Evolutionary conservation across 2,113 vertebrate species (phyloP).

Genomic region (Zosterops pallidus): DNA sequence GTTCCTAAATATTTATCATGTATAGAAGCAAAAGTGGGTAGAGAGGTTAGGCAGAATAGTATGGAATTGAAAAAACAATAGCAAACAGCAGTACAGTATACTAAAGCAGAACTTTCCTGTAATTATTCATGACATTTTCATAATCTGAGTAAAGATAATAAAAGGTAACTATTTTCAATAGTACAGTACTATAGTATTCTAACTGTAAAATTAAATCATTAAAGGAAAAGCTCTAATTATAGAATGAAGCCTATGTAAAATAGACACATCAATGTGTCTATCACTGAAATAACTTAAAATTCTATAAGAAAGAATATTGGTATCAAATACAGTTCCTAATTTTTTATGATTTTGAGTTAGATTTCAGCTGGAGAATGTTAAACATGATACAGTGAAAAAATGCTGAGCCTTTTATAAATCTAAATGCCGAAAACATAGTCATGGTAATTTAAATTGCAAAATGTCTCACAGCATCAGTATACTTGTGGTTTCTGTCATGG

Average conservation of each 20-base stretch:
- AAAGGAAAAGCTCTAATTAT: conserved; percentile 29
- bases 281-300: conserved; percentile 27
- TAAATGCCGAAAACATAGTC: neutral
- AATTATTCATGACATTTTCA: neutral
- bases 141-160: neutral
- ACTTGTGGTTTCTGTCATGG: neutral
- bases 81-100: neutral
- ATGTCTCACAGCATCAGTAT: conserved; percentile 22
- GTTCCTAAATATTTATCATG: neutral
- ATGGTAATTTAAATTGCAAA: conserved; percentile 51
- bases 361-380: neutral
- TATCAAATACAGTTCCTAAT: neutral
- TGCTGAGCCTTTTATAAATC: neutral
- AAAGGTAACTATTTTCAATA: neutral
- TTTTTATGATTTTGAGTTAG: neutral
- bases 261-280: neutral
- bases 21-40: neutral
- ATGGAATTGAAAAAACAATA: neutral
- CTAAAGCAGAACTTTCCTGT: neutral
- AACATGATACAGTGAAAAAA: neutral
- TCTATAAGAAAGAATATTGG: neutral
- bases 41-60: neutral
- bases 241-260: conserved; percentile 26
- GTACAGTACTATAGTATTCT: neutral
- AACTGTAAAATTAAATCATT: conserved; percentile 6